A percentile compares a stretch with the other conserved stretches of the same genome.
Evolutionary conservation across 1,140 invertebrate genomes (phyloP).

Genomic region (Magallana ariakensis): DNA sequence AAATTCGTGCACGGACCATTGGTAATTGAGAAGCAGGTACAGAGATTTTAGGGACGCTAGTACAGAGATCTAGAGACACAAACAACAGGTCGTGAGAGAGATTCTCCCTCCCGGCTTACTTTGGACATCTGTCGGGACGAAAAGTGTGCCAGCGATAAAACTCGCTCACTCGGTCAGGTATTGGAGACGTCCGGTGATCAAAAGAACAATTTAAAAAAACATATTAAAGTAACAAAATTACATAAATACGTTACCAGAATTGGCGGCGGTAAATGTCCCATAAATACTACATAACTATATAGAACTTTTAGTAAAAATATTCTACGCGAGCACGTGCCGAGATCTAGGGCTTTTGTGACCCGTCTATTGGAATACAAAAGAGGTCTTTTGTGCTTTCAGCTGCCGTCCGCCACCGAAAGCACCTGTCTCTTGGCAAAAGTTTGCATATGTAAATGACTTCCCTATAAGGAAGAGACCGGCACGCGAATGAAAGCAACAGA

Average conservation of each 20-base stretch:
- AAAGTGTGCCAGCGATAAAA: constrained; percentile 6
- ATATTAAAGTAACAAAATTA: background rate
- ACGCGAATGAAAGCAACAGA: constrained; percentile 55
- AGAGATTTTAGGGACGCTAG: constrained; percentile 21
- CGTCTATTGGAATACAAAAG: constrained; percentile 35
- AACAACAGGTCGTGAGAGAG: background rate
- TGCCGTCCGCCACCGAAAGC: constrained; percentile 50
- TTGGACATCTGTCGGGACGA: constrained; percentile 22
- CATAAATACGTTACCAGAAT: constrained; percentile 1
- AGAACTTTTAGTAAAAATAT: constrained; percentile 4
- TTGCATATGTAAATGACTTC: constrained; percentile 60
- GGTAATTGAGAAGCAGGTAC: constrained; percentile 24
- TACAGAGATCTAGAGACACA: constrained; percentile 9
- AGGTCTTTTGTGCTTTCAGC: constrained; percentile 53
- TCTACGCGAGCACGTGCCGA: constrained; percentile 47
- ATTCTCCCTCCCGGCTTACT: background rate
- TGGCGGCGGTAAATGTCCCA: background rate
- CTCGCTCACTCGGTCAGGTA: background rate
- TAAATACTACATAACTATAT: constrained; percentile 32
- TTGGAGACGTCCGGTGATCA: background rate
- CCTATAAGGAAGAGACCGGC: constrained; percentile 52
- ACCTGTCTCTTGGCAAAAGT: constrained; percentile 54
- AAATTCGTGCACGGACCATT: constrained; percentile 16
- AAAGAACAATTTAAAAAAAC: background rate
- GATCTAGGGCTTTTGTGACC: constrained; percentile 42